Evolutionary conservation across 2,888 invertebrate species (phyloP), one percentile per base, ranked within the genome.

Genomic region (Ceratothoa steindachneri): DNA sequence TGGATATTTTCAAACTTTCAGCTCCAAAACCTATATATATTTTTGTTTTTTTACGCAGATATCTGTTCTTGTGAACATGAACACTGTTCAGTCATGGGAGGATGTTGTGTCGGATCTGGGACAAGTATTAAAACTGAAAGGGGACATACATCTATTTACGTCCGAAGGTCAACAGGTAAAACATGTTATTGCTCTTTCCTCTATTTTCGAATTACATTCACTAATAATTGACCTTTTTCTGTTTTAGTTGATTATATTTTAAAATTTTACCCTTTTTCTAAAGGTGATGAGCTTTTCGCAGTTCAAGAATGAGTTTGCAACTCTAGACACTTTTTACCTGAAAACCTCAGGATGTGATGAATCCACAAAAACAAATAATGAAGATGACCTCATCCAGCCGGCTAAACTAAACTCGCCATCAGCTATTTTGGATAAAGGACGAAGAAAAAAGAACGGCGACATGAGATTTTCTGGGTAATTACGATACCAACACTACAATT

Each of bases 231-330:
- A n/a, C n/a, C n/a, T n/a, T n/a, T n/a, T n/a, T n/a, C n/a, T n/a
- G n/a, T n/a, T n/a, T n/a, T n/a, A n/a, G n/a, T n/a, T n/a, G n/a
- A n/a, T n/a, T n/a, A n/a, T n/a, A n/a, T n/a, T n/a, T n/a, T n/a
- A n/a, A n/a, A n/a, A n/a, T n/a, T n/a, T n/a, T n/a, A n/a, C n/a
- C n/a, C n/a, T 19, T 80, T 71, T 64, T 30, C 72, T 80, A 1
- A 83, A 93, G 93, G 92, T 96, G 1, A 88, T 93, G 81, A 95
- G 96, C 84, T 97, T 95, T 84, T 95, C 95, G 0, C 96, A 96
- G 82, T 86, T 97, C 70, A 89, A 95, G 67, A 93, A 95, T 84
- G 96, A 96, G 84, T 93, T 95, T 83, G 91, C 93, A 15, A 93
- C 94, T 82, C 90, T 93, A 71, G 94, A 95, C 83, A 93, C 93